Base-by-base conservation (phyloP, 2,113 vertebrate genomes). In the Cygnus atratus region DNA sequence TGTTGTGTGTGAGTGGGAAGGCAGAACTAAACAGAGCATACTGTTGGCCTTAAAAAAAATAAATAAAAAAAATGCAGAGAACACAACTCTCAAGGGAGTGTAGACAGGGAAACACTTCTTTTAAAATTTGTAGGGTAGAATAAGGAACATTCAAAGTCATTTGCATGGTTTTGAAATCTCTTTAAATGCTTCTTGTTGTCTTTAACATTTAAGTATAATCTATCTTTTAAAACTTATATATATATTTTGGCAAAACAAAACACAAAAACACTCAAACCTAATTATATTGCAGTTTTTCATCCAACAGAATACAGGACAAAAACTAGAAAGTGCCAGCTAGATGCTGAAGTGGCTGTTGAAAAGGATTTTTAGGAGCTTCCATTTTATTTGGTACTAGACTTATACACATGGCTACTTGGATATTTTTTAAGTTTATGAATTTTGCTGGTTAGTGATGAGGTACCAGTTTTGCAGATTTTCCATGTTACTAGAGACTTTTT, bases 1-100 rank as follows among this genome's bases (percentile, higher is more conserved):
- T 92, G 90, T 90, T 87, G 26, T 41, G 46, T 52, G 66, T 61
- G 75, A 93, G 88, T 92, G 84, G 94, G 89, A 91, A 72, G 77
- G 82, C 67, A 90, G 70, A 86, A 59, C 66, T 92, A 85, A 95
- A 73, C 46, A 52, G 61, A 94, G 62, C 39, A 76, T 58, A 67
- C 0, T 0, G 57, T 10, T 92, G 46, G 65, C 77, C 66, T 88
- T 87, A 61, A 90, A 71, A 85, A 61, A 87, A 71, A 82, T 54
- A 77, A 26, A n/a, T n/a, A 39, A 62, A 52, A 26, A 39, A 62
- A 52, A 33, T 4, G 0, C 22, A 50, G 28, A 71, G 52, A 74
- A 31, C 80, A 50, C 70, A 75, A 84, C 58, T 94, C 57, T 79
- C 4, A 26, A 2, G 10, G 28, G n/a, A 55, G 19, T 9, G 17